Conservation (phyloP, 2,797 vertebrate species). For the Gymnothorax reevesii region DNA sequence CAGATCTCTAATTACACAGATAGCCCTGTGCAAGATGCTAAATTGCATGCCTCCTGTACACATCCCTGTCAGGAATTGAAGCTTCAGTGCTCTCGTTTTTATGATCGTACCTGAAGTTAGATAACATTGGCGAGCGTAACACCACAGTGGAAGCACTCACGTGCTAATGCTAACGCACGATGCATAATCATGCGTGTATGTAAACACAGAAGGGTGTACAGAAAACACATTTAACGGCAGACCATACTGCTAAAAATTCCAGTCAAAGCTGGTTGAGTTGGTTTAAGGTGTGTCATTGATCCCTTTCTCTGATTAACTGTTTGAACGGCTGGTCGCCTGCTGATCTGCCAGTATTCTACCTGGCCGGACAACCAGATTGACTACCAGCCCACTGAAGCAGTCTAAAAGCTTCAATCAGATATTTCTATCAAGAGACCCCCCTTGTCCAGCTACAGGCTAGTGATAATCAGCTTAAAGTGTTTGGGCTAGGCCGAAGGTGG, state of each 20-base stretch:
- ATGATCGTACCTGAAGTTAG: conserved; percentile 70
- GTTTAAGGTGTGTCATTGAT: too few species aligned
- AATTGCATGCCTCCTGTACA: conserved; percentile 57
- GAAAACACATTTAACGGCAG: neutral
- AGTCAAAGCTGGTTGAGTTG: too few species aligned
- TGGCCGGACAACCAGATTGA: too few species aligned
- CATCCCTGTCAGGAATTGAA: conserved; percentile 69
- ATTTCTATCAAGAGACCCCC: too few species aligned
- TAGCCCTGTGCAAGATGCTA: conserved; percentile 63
- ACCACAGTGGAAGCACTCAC: neutral
- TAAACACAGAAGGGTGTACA: neutral
- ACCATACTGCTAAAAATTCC: too few species aligned
- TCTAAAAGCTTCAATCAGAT: too few species aligned
- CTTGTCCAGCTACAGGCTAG: too few species aligned
- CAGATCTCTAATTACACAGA: conserved; percentile 75
- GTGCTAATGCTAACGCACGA: neutral
- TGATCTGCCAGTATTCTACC: too few species aligned
- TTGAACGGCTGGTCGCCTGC: too few species aligned
- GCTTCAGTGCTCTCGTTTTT: conserved; percentile 65
- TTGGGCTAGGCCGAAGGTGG: neutral
- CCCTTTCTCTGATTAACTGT: too few species aligned
- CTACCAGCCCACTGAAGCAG: too few species aligned
- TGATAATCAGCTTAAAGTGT: too few species aligned
- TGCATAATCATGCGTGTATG: neutral
- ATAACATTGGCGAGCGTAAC: conserved; percentile 53